phyloP scores from a whole-genome alignment of 1,140 invertebrate genomes.

The Hyles euphorbiae region DNA sequence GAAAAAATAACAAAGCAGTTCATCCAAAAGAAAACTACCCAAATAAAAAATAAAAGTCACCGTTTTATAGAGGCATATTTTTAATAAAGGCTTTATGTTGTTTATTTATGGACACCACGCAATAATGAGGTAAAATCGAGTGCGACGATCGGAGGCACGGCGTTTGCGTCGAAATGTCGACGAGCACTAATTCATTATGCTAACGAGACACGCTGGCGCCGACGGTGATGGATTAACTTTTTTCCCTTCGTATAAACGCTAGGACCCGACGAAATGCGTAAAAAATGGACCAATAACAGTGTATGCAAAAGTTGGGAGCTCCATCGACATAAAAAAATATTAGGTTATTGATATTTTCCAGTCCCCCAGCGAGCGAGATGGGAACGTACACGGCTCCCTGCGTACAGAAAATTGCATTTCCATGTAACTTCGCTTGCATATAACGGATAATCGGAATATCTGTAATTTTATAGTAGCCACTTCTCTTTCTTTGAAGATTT shows the following conservation, averaged over 20 bases:
- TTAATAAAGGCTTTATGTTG: no score
- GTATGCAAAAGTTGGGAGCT: conserved; percentile 30
- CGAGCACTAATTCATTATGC: conserved; percentile 63
- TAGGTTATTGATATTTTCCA: conserved; percentile 38
- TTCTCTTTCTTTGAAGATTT: no score
- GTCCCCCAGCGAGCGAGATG: conserved; percentile 21
- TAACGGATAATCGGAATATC: no score
- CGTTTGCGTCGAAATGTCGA: conserved; percentile 23
- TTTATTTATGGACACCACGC: neutral
- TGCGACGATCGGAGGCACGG: conserved; percentile 2
- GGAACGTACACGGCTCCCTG: conserved; percentile 12
- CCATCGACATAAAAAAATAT: conserved; percentile 32
- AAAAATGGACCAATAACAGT: conserved; percentile 47
- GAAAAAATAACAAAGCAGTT: no score
- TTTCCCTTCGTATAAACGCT: conserved; percentile 40
- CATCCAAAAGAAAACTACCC: no score
- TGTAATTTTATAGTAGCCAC: no score
- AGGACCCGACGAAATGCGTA: conserved; percentile 35
- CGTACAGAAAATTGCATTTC: conserved; percentile 18
- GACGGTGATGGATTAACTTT: conserved; percentile 62
- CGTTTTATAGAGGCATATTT: no score
- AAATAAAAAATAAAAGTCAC: no score
- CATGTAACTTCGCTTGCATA: conserved; percentile 3
- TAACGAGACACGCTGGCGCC: conserved; percentile 54
- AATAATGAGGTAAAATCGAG: conserved; percentile 5